These are phyloP conservation scores for Bathybates hornii DNA, from an alignment of 2,113 vertebrate species.

Conservation along the genomic window DNA sequence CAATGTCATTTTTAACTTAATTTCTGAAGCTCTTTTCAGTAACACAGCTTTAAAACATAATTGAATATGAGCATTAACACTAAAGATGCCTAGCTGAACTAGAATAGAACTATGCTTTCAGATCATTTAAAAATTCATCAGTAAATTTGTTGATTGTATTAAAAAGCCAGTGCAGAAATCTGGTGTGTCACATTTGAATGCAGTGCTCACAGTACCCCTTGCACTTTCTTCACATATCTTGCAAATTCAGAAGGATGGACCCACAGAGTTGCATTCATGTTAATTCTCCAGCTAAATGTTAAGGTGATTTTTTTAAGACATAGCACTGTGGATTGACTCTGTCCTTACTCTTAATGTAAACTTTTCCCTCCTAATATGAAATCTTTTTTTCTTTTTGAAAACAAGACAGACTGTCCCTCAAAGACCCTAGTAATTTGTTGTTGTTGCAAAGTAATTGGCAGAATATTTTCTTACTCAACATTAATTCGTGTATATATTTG, in stretches of 20 bases:
- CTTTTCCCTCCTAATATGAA: neutral
- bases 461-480: neutral
- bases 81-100: neutral
- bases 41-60: neutral
- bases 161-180: neutral
- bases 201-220: neutral
- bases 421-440: neutral
- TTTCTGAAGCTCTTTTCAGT: neutral
- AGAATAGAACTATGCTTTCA: neutral
- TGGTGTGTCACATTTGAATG: neutral
- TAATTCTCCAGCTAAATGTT: neutral
- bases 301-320: neutral
- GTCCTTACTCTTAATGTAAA: neutral
- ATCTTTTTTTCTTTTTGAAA: neutral
- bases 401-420: neutral
- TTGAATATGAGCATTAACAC: neutral
- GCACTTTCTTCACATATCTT: neutral
- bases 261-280: neutral
- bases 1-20: neutral
- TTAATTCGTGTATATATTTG: neutral
- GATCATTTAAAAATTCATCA: neutral
- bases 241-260: neutral
- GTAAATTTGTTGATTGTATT: neutral
- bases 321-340: neutral
- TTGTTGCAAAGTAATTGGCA: neutral